Base-by-base conservation (phyloP, 2,113 vertebrate genomes). In the Eupsittula cactorum region DNA sequence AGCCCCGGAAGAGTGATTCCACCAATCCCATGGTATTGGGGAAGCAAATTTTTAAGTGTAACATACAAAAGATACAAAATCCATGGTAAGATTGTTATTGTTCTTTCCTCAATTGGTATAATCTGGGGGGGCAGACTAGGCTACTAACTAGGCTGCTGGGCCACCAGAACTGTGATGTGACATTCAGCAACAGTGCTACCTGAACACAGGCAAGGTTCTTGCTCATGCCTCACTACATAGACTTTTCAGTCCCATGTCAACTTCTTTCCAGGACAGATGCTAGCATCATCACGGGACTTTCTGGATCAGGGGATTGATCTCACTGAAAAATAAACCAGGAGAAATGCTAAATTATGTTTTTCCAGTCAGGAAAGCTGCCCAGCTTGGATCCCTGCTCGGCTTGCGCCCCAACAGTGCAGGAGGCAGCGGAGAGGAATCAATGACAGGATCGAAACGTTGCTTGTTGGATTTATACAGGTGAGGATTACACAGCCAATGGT, bases 191-290 rank as follows among this genome's bases (percentile, higher is more conserved):
- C 53, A 57, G 33, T 35, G 20, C 9, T 50, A 13, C 4, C 53
- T 60, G 53, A 69, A 42, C 5, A 39, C 0, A 2, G 3, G 25
- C 18, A 46, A 0, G 2, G 21, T 25, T 62, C 33, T 63, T 2
- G 0, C 25, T 55, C 24, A n/a, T 60, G 64, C 44, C 9, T 15
- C 12, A 3, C 9, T 16, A 39, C 44, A 28, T 3, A 74, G 68
- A 31, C 33, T 82, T 82, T 78, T 53, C 74, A 84, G 35, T 31
- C 19, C n/a, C 11, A 2, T 8, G 7, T 42, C 39, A 60, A 12
- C 25, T 19, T 35, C 29, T 81, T 89, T n/a, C 27, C 37, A 44
- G 24, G 13, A 49, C 29, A 49, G 20, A 6, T 19, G 13, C n/a
- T 69, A 60, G 23, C 24, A 16, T 42, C 39, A 52, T 27, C 8